Evolutionary conservation across 2,113 vertebrate species (phyloP), one percentile per base, ranked within the genome.

Genomic region (Reinhardtius hippoglossoides): DNA sequence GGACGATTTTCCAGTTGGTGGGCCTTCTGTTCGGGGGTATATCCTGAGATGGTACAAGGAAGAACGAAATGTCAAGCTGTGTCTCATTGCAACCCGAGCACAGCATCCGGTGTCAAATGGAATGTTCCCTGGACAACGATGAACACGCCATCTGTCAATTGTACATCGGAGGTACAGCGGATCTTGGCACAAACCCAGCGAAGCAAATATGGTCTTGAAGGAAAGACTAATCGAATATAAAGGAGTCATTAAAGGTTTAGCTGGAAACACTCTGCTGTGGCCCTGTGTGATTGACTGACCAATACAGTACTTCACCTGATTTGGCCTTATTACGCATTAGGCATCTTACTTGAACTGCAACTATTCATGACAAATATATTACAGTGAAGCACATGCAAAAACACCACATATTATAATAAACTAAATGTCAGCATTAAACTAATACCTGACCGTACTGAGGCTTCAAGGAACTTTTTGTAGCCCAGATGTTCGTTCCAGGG

Each of bases 61-160:
- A 78, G 27, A 65, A 80, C 71, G 66, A 77, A 82, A 85, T 82
- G 82, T 75, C 56, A 76, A 66, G 71, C 73, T 71, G 23, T 58
- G 70, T 82, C 84, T 80, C 59, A 46, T 31, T 27, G 73, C 79
- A 81, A 67, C 76, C 40, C 26, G 27, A 74, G 79, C 16, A 72
- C 74, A 67, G 44, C 71, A 70, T 74, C 55, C 81, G 23, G 65
- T 71, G 84, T 90, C 76, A 82, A 78, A 84, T 63, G 23, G 73
- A 88, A 81, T 86, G 67, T 62, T 82, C 75, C 73, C 66, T 23
- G 56, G 85, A 84, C 62, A 83, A 76, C 59, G 56, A 61, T 71
- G 54, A 82, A 55, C 61, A 60, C 9, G 26, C 61, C 56, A 42
- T 81, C 78, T 78, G 68, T 60, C 78, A 81, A 71, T 52, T 69